These are phyloP conservation scores for Cyprinus carpio DNA, from an alignment of 2,113 vertebrate species.

Conservation along the genomic window DNA sequence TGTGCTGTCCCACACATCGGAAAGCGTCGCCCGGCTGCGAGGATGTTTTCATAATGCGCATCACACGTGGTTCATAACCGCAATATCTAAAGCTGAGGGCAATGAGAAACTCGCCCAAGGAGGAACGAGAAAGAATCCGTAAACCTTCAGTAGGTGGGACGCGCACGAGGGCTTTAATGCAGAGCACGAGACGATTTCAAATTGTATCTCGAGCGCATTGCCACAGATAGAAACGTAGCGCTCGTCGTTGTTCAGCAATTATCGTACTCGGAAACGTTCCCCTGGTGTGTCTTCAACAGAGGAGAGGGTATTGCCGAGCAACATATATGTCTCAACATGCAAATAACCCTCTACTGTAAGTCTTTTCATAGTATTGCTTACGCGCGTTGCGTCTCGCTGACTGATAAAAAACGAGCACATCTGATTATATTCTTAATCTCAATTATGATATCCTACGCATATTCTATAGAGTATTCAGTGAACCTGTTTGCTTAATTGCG, in stretches of 20 bases:
- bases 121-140: conserved; percentile 16
- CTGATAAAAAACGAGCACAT: background rate
- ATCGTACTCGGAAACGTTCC: conserved; percentile 4
- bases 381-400: background rate
- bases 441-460: background rate
- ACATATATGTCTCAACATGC: conserved; percentile 53
- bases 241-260: conserved; percentile 12
- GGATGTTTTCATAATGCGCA: conserved; percentile 48
- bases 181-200: conserved; percentile 29
- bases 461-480: background rate
- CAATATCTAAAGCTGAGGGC: conserved; percentile 43
- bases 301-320: conserved; percentile 27
- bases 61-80: conserved; percentile 52
- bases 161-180: conserved; percentile 24
- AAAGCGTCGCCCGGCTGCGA: conserved; percentile 44
- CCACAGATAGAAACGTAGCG: conserved; percentile 34
- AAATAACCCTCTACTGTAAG: conserved; percentile 57
- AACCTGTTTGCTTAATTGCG: background rate
- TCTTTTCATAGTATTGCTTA: conserved; percentile 29
- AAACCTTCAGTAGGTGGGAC: conserved; percentile 34
- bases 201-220: conserved; percentile 34
- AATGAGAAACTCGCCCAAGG: conserved; percentile 5
- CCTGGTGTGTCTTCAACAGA: background rate
- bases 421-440: background rate
- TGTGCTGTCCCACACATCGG: background rate